These are phyloP conservation scores for Enteromius unitaeniatus DNA, from an alignment of 2,797 vertebrate genomes.

Conservation along the genomic window DNA sequence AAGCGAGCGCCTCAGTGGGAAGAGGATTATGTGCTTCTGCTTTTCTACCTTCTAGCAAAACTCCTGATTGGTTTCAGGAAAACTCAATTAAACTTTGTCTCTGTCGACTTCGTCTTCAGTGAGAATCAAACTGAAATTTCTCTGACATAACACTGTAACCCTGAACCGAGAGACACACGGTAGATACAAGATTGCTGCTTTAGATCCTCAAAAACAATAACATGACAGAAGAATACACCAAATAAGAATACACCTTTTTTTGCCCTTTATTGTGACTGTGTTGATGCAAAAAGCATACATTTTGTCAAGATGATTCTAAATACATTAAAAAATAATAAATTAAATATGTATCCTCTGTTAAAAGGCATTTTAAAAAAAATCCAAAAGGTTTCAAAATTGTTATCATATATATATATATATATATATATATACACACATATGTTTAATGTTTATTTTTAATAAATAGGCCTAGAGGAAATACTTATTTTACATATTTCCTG, in stretches of 20 bases:
- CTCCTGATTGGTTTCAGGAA: constrained; percentile 54
- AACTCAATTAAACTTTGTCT: constrained; percentile 62
- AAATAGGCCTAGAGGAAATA: too few species aligned
- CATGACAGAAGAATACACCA: neutral
- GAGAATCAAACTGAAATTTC: constrained; percentile 51
- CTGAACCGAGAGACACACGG: neutral
- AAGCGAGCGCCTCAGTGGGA: constrained; percentile 54
- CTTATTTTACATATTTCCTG: too few species aligned
- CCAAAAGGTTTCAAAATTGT: too few species aligned
- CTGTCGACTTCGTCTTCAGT: constrained; percentile 49
- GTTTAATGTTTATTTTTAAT: too few species aligned
- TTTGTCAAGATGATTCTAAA: neutral
- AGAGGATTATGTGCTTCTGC: constrained; percentile 59
- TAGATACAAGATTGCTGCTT: constrained; percentile 15
- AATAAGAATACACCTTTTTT: neutral
- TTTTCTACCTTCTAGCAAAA: constrained; percentile 56
- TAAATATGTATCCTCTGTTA: neutral
- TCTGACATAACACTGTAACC: constrained; percentile 31
- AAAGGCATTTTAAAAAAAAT: neutral
- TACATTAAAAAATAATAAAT: neutral
- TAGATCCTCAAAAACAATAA: constrained; percentile 12
- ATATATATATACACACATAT: too few species aligned
- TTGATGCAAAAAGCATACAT: neutral
- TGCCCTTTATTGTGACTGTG: neutral
- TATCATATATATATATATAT: too few species aligned